Base-by-base conservation (phyloP, 2,888 invertebrate genomes). In the Ommatoiulus sabulosus region DNA sequence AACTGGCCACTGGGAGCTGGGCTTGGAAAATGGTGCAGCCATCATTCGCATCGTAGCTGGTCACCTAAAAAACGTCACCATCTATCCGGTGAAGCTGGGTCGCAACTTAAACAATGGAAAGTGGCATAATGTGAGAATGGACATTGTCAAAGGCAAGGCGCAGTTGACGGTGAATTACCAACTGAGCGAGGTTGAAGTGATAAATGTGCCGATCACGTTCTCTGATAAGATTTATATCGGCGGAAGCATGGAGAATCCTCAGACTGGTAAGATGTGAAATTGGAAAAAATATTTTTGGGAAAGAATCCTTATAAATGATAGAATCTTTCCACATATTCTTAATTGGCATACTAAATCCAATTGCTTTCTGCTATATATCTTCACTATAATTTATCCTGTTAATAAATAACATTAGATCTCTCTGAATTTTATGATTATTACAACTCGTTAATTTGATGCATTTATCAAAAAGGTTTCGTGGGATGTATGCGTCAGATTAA, bases 1-100 rank as follows among this genome's bases (percentile, higher is more conserved):
- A 90, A 94, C 94, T 92, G 96, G 97, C 90, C 97, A 96, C 93
- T 97, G 97, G 97, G 97, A 90, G 89, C 80, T 97, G 92, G 96
- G 97, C 92, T 93, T 97, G 87, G 90, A 90, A 44, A 89, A 89
- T 35, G 90, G 90, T 17, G 88, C 89, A 44, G 89, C 90, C 20
- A 85, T 89, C 80, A 89, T 90, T 88, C 86, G 88, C 44, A 89
- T 90, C 84, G 95, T 95, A 57, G 95, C 96, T 63, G 95, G 96
- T 91, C 93, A 95, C 80, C 94, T 94, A 17, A 90, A 88, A 91
- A 89, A 88, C 8, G 44, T 52, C 44, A 72, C 63, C 43, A 44
- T 87, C 57, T 90, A 90, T 89, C 87, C 89, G 35, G 80, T 90
- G 8, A 89, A 87, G 57, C 89, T 90, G 20, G 90, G 90, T 35